phyloP scores from a whole-genome alignment of 2,888 invertebrate genomes.

The Rhopalosiphum nymphaeae region DNA sequence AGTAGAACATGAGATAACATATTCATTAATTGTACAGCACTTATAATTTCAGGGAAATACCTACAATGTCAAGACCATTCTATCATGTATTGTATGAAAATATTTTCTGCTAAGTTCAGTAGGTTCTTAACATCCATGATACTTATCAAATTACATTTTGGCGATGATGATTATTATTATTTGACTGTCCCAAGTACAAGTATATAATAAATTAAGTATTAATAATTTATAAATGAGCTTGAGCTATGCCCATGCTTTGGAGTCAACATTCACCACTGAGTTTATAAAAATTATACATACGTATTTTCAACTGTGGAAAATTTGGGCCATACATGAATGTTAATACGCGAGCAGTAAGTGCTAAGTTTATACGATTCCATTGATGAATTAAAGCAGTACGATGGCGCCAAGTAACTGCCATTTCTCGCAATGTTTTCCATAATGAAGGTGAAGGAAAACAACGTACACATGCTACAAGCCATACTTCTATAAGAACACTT shows the following conservation, averaged over 20 bases:
- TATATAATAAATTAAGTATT: neutral
- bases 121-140: neutral
- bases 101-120: neutral
- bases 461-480: conserved; percentile 81
- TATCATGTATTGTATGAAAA: neutral
- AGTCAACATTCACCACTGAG: neutral
- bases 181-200: neutral
- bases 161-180: no score
- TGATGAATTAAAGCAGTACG: conserved; percentile 92
- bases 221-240: neutral
- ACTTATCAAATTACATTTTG: neutral
- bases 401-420: conserved; percentile 94
- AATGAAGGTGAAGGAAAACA: conserved; percentile 95
- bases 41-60: neutral
- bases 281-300: conserved; percentile 70
- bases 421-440: conserved; percentile 94
- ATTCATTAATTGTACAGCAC: neutral
- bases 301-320: conserved; percentile 85
- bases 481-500: conserved; percentile 90
- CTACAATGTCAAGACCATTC: neutral
- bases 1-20: neutral
- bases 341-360: conserved; percentile 86
- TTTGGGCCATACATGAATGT: conserved; percentile 89
- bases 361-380: conserved; percentile 93
- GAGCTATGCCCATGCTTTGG: neutral